Percentiles rank a stretch among this genome's conserved stretches.
These are phyloP conservation scores for Chiridota heheva DNA, from an alignment of 35 echinoderm and acorn worm species.

Conservation along the genomic window DNA sequence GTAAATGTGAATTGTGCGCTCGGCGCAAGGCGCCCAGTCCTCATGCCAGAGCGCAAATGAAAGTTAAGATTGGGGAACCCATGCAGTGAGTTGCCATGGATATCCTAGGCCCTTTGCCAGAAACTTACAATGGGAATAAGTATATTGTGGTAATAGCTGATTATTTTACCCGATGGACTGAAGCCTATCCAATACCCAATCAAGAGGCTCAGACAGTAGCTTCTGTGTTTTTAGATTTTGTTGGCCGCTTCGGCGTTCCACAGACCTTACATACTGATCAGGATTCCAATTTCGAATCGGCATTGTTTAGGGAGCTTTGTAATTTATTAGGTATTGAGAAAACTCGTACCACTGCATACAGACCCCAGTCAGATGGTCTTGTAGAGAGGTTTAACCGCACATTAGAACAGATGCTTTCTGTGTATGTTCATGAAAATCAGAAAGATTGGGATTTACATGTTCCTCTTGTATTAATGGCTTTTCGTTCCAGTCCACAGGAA, in stretches of 20 bases:
- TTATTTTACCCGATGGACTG: constrained; percentile 41
- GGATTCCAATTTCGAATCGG: constrained; percentile 44
- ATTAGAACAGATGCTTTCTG: constrained; percentile 7
- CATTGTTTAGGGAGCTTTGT: constrained; percentile 39
- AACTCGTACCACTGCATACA: constrained; percentile 34
- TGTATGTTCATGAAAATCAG: constrained; percentile 38
- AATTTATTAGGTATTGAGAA: constrained; percentile 34
- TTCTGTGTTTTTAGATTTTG: constrained; percentile 23
- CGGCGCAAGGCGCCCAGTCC: constrained; percentile 24
- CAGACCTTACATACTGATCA: constrained; percentile 46
- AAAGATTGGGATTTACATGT: constrained; percentile 55
- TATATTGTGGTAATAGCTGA: constrained; percentile 29
- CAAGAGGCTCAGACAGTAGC: constrained; percentile 50
- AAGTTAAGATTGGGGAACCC: constrained; percentile 23
- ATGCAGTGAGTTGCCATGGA: constrained; percentile 37
- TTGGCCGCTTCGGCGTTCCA: constrained; percentile 20
- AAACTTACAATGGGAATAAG: constrained; percentile 19
- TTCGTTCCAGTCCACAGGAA: constrained; percentile 35
- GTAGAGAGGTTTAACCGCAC: constrained; percentile 51
- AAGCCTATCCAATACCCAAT: constrained; percentile 51
- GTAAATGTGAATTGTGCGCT: constrained; percentile 37
- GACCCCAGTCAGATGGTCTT: constrained; percentile 31
- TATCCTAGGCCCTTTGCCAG: constrained; percentile 40
- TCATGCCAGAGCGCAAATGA: neutral
- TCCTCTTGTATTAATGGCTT: constrained; percentile 54